These are phyloP conservation scores for Andrena cerasifolii DNA, from an alignment of 1,140 invertebrate genomes.

Conservation along the genomic window DNA sequence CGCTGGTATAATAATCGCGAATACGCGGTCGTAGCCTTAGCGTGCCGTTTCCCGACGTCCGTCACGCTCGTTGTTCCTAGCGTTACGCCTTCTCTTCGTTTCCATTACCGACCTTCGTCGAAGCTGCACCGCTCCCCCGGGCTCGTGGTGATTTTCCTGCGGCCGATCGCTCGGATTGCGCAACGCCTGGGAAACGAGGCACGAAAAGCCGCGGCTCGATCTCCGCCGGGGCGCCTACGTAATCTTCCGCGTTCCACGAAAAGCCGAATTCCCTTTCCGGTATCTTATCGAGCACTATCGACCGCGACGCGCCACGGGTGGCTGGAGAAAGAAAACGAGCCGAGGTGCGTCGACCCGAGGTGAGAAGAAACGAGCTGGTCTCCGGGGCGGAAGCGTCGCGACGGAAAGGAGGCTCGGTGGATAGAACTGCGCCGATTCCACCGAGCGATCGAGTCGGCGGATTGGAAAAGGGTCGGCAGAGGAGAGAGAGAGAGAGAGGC, in stretches of 20 bases:
- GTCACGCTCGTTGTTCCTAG: constrained; percentile 28
- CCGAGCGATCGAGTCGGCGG: not conserved
- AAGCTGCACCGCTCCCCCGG: constrained; percentile 28
- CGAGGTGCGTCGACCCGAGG: not conserved
- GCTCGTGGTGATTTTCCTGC: constrained; percentile 21
- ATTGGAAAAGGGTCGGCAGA: not conserved
- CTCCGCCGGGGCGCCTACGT: too few species aligned
- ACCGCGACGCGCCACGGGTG: not conserved
- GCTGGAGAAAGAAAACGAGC: not conserved
- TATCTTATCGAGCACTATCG: constrained; percentile 17
- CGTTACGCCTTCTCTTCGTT: constrained; percentile 12
- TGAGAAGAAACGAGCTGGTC: not conserved
- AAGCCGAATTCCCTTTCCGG: not conserved
- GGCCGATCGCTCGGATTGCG: constrained; percentile 27
- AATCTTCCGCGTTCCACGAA: too few species aligned
- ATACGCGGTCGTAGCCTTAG: constrained; percentile 37
- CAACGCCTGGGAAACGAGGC: constrained; percentile 24
- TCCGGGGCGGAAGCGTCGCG: constrained; percentile 1
- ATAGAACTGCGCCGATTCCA: too few species aligned
- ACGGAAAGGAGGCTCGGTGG: constrained; percentile 45
- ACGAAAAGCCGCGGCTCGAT: not conserved
- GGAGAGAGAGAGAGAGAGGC: constrained; percentile 35
- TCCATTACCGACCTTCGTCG: constrained; percentile 45
- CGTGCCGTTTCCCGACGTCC: constrained; percentile 11
- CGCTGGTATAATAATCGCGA: constrained; percentile 24